These are phyloP conservation scores for Heliconius cydno DNA, from an alignment of 2,888 invertebrate genomes.

Conservation along the genomic window DNA sequence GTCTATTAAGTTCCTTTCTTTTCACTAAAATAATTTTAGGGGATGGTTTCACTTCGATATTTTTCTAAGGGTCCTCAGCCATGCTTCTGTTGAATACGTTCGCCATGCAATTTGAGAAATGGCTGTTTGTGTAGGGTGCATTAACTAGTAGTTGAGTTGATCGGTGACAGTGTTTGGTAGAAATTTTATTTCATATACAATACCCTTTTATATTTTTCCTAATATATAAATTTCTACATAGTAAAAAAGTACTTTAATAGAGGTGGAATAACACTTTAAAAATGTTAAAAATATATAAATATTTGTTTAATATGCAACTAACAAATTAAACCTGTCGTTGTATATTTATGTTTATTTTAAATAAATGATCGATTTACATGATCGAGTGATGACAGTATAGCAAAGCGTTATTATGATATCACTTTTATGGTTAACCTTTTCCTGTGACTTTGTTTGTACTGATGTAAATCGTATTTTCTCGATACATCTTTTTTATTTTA, in stretches of 20 bases:
- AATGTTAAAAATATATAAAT: neutral
- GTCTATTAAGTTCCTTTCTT: constrained; percentile 84
- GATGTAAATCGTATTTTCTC: neutral
- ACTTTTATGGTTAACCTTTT: neutral
- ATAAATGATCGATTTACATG: constrained; percentile 17
- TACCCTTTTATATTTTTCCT: neutral
- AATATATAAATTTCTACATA: no score
- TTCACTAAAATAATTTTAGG: constrained; percentile 84
- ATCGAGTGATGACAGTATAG: constrained; percentile 18
- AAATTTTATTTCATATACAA: constrained; percentile 39
- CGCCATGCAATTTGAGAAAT: constrained; percentile 75
- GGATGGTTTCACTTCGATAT: constrained; percentile 82
- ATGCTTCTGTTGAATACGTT: constrained; percentile 70
- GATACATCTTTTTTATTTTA: neutral
- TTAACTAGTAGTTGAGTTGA: constrained; percentile 68
- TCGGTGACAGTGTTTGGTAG: constrained; percentile 58
- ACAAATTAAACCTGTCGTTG: neutral
- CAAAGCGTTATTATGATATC: constrained; percentile 18
- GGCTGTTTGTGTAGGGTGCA: constrained; percentile 62
- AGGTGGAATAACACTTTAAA: no score
- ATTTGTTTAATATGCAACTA: neutral
- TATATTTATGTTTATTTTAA: constrained; percentile 4
- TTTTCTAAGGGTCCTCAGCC: constrained; percentile 70
- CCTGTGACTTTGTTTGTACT: neutral
- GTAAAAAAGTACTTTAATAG: no score